Percentiles rank a stretch among this genome's conserved stretches.
These are phyloP conservation scores for Cinara cedri DNA, from an alignment of 2,888 invertebrate species.

Conservation along the genomic window DNA sequence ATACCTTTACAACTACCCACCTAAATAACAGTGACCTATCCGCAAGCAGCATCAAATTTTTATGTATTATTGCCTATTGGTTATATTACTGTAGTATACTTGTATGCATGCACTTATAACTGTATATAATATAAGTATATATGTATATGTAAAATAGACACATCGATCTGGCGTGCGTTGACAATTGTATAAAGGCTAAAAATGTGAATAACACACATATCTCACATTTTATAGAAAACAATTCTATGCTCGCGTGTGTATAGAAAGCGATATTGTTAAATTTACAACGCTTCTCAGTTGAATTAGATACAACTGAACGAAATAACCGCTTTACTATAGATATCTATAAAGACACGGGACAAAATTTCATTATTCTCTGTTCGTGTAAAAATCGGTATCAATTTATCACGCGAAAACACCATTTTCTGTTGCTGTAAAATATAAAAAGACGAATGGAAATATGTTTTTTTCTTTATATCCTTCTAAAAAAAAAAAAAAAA, in stretches of 20 bases:
- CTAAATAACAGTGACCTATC: no score
- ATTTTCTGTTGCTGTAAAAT: constrained; percentile 14
- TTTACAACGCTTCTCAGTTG: not conserved
- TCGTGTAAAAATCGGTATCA: constrained; percentile 31
- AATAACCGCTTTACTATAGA: not conserved
- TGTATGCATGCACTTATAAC: no score
- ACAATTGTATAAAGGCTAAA: not conserved
- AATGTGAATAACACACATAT: not conserved
- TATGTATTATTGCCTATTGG: no score
- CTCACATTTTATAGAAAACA: not conserved
- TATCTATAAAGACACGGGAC: not conserved
- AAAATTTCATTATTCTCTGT: constrained; percentile 30
- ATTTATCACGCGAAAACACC: constrained; percentile 29
- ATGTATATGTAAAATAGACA: not conserved
- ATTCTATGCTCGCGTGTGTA: not conserved
- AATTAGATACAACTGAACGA: not conserved
- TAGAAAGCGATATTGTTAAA: not conserved
- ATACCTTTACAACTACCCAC: no score
- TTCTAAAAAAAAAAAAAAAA: constrained; percentile 1
- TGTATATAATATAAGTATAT: no score
- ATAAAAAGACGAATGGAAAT: constrained; percentile 25
- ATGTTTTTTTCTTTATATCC: constrained; percentile 22
- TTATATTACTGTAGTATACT: no score
- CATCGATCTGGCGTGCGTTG: not conserved
- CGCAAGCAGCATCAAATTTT: no score